A percentile compares a stretch with the other conserved stretches of the same genome.
Evolutionary conservation across 2,113 vertebrate genomes (phyloP).

Genomic region (Lonchura striata): DNA sequence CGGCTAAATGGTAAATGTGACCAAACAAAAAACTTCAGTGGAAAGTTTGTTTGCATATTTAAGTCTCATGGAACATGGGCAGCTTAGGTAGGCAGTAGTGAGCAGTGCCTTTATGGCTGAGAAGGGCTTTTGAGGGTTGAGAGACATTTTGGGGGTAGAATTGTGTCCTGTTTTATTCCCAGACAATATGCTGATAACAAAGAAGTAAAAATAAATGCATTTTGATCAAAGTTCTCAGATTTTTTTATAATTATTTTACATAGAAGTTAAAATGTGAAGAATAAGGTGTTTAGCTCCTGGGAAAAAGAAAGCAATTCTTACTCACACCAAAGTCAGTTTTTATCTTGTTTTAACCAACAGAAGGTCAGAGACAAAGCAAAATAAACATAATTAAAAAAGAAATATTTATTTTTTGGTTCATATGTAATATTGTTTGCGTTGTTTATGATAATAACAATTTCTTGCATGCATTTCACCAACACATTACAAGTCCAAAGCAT

Average conservation of each 20-base stretch:
- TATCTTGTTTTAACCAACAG: slow-evolving; percentile 8
- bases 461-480: slow-evolving; percentile 89
- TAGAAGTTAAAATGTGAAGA: slow-evolving; percentile 19
- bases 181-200: neutral
- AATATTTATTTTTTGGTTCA: slow-evolving; percentile 91
- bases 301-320: neutral
- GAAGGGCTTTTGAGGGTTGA: neutral
- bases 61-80: neutral
- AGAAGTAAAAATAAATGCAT: neutral
- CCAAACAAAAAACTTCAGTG: neutral
- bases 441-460: slow-evolving; percentile 83
- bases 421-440: slow-evolving; percentile 79
- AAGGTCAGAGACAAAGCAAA: slow-evolving; percentile 70
- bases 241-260: neutral
- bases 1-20: neutral
- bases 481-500: slow-evolving; percentile 85
- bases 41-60: neutral
- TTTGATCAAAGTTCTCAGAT: neutral
- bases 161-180: neutral
- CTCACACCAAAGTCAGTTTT: neutral
- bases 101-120: neutral
- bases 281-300: neutral
- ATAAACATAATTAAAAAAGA: slow-evolving; percentile 78
- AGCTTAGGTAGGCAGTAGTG: neutral
- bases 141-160: neutral